phyloP scores from a whole-genome alignment of 2,113 vertebrate species.

The Acanthochromis polyacanthus region DNA sequence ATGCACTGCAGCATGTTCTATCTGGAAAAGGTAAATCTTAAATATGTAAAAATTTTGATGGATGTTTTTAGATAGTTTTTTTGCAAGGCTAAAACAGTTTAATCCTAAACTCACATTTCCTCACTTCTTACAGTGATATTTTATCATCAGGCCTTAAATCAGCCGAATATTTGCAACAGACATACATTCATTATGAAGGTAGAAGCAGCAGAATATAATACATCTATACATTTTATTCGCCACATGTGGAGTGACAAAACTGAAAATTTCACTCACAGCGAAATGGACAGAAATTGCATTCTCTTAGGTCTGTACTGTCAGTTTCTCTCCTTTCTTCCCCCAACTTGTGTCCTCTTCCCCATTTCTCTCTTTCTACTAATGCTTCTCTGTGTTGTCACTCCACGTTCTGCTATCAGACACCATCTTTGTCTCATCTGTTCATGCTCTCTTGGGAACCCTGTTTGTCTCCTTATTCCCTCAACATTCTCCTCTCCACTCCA shows the following conservation, averaged over 20 bases:
- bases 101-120: neutral
- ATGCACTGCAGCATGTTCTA: neutral
- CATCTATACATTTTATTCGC: conserved; percentile 37
- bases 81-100: neutral
- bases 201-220: conserved; percentile 29
- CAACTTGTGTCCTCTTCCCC: conserved; percentile 37
- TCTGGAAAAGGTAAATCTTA: neutral
- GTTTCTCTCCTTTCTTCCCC: conserved; percentile 47
- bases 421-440: conserved; percentile 67
- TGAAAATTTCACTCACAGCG: conserved; percentile 10
- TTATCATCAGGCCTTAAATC: conserved; percentile 19
- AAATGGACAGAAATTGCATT: conserved; percentile 18
- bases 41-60: neutral
- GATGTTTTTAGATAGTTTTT: neutral
- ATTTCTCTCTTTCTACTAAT: conserved; percentile 65
- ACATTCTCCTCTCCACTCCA: conserved; percentile 44
- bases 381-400: conserved; percentile 68
- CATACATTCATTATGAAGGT: conserved; percentile 15
- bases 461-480: conserved; percentile 74
- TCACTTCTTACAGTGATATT: neutral
- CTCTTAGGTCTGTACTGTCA: conserved; percentile 50
- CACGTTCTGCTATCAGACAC: conserved; percentile 65
- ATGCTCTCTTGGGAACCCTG: conserved; percentile 66
- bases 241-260: conserved; percentile 21
- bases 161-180: conserved; percentile 14